Percentiles rank a stretch among this genome's conserved stretches.
These are phyloP conservation scores for Parauchenoglanis punctatus DNA, from an alignment of 2,797 vertebrate species.

Conservation along the genomic window DNA sequence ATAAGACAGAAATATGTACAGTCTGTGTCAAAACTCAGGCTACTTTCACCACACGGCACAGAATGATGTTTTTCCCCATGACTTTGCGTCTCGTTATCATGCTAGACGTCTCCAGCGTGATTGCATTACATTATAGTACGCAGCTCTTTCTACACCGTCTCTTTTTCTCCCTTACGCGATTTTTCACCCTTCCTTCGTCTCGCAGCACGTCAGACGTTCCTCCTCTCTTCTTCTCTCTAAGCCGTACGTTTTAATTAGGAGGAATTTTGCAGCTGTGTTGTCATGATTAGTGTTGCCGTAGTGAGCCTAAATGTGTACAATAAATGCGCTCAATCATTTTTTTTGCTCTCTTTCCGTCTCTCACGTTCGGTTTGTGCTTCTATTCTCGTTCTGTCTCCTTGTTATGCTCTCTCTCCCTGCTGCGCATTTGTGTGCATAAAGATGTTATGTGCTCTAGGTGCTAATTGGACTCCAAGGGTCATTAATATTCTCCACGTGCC, in stretches of 20 bases:
- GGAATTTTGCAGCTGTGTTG: slow-evolving; percentile 12
- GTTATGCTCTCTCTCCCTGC: slow-evolving; percentile 28
- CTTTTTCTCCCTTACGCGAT: neutral
- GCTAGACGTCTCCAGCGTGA: neutral
- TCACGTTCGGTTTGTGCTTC: neutral
- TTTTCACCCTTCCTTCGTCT: neutral
- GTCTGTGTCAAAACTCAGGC: neutral
- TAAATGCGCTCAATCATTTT: neutral
- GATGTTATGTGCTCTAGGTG: slow-evolving; percentile 81
- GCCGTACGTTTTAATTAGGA: slow-evolving; percentile 15
- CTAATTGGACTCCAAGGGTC: slow-evolving; percentile 80
- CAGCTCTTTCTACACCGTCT: neutral
- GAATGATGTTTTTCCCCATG: neutral
- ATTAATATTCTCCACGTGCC: slow-evolving; percentile 82
- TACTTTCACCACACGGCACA: neutral
- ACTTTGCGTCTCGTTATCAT: neutral
- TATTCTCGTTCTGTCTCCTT: slow-evolving; percentile 52
- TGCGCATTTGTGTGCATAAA: slow-evolving; percentile 64
- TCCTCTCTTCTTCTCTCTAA: neutral
- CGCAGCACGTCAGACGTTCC: too few species aligned
- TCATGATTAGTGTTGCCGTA: slow-evolving; percentile 30
- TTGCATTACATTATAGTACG: neutral
- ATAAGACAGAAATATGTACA: neutral
- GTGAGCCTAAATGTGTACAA: neutral
- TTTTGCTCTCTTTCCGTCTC: neutral